These are phyloP conservation scores for Pomacea maculata DNA, from an alignment of 1,140 invertebrate species.

Conservation along the genomic window DNA sequence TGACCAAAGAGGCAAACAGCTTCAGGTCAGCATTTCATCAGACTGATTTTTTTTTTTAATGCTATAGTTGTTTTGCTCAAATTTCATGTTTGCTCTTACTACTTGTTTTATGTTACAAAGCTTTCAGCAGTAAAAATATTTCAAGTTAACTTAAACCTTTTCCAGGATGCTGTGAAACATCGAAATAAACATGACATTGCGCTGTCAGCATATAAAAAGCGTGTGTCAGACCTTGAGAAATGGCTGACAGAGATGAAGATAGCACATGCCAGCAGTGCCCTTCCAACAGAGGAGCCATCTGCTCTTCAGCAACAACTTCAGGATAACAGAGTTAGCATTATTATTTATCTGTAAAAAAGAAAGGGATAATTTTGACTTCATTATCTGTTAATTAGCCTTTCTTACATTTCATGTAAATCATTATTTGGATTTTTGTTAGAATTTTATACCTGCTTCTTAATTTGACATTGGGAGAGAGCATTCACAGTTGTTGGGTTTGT, in stretches of 20 bases:
- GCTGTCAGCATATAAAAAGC: constrained; percentile 45
- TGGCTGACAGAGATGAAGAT: constrained; percentile 53
- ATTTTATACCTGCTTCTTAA: neutral
- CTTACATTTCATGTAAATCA: neutral
- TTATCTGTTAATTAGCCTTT: neutral
- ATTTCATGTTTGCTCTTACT: neutral
- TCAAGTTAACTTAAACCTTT: neutral
- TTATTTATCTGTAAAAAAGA: neutral
- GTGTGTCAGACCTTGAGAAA: constrained; percentile 45
- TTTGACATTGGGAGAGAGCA: neutral
- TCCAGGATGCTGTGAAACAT: constrained; percentile 46
- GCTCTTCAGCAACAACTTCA: constrained; percentile 44
- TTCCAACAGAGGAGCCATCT: constrained; percentile 41
- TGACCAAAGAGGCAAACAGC: constrained; percentile 47
- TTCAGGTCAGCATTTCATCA: constrained; percentile 43
- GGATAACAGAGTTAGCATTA: constrained; percentile 42
- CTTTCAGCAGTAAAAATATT: neutral
- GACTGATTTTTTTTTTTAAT: neutral
- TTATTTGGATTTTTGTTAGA: neutral
- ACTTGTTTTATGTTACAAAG: neutral
- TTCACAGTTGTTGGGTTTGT: neutral
- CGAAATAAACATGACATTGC: constrained; percentile 45
- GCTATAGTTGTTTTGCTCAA: too few relatives aligned
- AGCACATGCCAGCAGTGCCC: constrained; percentile 34
- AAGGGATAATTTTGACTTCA: neutral